Percentiles rank a stretch among this genome's conserved stretches.
Evolutionary conservation across 2,113 vertebrate genomes (phyloP).

Genomic region (Sander lucioperca): DNA sequence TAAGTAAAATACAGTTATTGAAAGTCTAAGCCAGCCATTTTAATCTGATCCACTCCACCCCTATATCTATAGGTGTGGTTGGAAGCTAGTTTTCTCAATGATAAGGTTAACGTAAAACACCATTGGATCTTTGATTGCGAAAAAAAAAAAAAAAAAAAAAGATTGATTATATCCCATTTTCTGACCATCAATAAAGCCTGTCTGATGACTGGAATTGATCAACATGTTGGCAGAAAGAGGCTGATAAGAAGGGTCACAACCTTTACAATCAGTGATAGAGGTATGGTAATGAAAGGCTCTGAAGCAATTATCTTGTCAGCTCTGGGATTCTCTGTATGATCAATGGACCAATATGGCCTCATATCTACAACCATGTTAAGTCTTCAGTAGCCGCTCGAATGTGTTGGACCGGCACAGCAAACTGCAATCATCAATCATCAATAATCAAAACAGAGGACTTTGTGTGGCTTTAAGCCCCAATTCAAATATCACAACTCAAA

Average conservation of each 20-base stretch:
- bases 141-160: conserved; percentile 27
- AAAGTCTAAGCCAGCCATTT: neutral
- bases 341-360: conserved; percentile 59
- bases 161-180: conserved; percentile 38
- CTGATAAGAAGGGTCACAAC: conserved; percentile 51
- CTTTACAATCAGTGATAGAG: conserved; percentile 49
- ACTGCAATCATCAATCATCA: conserved; percentile 32
- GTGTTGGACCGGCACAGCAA: conserved; percentile 29
- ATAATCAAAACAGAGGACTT: conserved; percentile 19
- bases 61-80: neutral
- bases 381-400: conserved; percentile 1
- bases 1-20: conserved; percentile 33
- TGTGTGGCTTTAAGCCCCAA: conserved; percentile 51
- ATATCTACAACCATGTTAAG: conserved; percentile 43
- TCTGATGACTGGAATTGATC: conserved; percentile 52
- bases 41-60: conserved; percentile 1
- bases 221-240: conserved; percentile 11
- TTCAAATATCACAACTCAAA: conserved; percentile 71
- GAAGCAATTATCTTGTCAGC: conserved; percentile 63
- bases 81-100: neutral
- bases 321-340: conserved; percentile 52
- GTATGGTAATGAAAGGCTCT: conserved; percentile 47
- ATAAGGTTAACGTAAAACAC: conserved; percentile 15
- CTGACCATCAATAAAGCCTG: conserved; percentile 41
- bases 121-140: neutral